Percentiles rank a stretch among this genome's conserved stretches.
phyloP scores from a whole-genome alignment of 2,797 vertebrate genomes.

The Melanotaenia boesemani region DNA sequence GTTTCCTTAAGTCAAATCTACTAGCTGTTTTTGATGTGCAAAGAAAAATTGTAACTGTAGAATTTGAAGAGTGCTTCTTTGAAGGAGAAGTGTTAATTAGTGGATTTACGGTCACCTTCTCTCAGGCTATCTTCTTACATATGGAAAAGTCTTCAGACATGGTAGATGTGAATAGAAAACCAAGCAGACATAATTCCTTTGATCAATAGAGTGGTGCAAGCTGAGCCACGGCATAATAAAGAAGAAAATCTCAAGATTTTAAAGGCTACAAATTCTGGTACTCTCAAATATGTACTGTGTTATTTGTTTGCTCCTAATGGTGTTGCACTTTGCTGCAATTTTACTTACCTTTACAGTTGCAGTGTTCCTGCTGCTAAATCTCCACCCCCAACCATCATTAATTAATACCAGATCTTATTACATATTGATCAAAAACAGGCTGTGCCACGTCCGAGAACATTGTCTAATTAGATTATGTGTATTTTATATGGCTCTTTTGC shows the following conservation, averaged over 20 bases:
- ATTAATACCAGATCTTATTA: constrained; percentile 82
- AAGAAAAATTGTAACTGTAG: not conserved
- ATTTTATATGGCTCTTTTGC: constrained; percentile 75
- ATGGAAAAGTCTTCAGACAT: constrained; percentile 35
- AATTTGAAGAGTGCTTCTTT: not conserved
- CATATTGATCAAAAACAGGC: constrained; percentile 79
- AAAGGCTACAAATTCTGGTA: constrained; percentile 50
- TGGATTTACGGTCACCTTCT: constrained; percentile 42
- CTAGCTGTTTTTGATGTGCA: not conserved
- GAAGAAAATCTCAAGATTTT: constrained; percentile 65
- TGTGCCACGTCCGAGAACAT: constrained; percentile 73
- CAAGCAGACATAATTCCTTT: constrained; percentile 53
- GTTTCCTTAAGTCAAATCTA: not conserved
- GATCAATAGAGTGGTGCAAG: constrained; percentile 63
- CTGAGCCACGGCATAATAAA: constrained; percentile 55
- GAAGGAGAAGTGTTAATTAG: constrained; percentile 16
- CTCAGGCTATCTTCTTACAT: constrained; percentile 28
- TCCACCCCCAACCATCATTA: constrained; percentile 69
- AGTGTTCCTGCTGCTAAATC: constrained; percentile 49
- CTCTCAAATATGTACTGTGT: constrained; percentile 59
- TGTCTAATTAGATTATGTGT: constrained; percentile 81
- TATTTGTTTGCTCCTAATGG: constrained; percentile 53
- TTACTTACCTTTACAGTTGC: constrained; percentile 59
- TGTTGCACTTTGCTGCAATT: constrained; percentile 48
- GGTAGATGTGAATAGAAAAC: constrained; percentile 39